Evolutionary conservation across 2,888 invertebrate genomes (phyloP).

Genomic region (Cristatella mucedo): DNA sequence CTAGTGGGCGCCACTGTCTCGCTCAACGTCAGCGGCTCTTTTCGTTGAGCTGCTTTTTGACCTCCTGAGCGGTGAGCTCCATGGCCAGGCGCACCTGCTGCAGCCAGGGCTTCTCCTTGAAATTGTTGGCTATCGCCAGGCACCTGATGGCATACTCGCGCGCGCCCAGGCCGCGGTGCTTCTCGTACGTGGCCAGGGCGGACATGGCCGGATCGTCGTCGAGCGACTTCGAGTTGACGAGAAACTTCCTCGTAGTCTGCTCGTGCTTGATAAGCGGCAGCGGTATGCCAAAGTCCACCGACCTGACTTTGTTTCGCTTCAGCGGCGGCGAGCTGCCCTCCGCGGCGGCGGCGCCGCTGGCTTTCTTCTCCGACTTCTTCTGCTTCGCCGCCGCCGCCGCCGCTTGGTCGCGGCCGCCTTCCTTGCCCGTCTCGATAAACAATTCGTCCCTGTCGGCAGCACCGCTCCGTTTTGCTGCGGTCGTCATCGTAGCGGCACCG

Average conservation of each 20-base stretch:
- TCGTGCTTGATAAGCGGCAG: conserved; percentile 26
- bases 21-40: too few relatives aligned
- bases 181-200: conserved; percentile 21
- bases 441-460: conserved; percentile 1
- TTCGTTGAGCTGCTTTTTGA: too few relatives aligned
- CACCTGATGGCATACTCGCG: conserved; percentile 32
- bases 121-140: conserved; percentile 31
- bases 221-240: conserved; percentile 14
- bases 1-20: too few relatives aligned
- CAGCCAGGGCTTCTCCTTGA: conserved; percentile 35
- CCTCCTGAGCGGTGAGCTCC: conserved; percentile 23
- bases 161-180: conserved; percentile 24
- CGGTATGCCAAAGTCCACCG: conserved; percentile 22
- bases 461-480: not conserved
- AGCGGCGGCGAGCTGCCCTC: conserved; percentile 12
- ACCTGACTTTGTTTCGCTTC: conserved; percentile 16
- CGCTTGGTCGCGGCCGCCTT: not conserved
- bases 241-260: conserved; percentile 24
- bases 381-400: not conserved
- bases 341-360: not conserved
- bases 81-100: conserved; percentile 32
- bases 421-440: conserved; percentile 10
- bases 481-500: conserved; percentile 4
- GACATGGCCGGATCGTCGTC: conserved; percentile 22
- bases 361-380: not conserved